Conservation (phyloP, 2,797 vertebrate genomes). For the Onychomys torridus region DNA sequence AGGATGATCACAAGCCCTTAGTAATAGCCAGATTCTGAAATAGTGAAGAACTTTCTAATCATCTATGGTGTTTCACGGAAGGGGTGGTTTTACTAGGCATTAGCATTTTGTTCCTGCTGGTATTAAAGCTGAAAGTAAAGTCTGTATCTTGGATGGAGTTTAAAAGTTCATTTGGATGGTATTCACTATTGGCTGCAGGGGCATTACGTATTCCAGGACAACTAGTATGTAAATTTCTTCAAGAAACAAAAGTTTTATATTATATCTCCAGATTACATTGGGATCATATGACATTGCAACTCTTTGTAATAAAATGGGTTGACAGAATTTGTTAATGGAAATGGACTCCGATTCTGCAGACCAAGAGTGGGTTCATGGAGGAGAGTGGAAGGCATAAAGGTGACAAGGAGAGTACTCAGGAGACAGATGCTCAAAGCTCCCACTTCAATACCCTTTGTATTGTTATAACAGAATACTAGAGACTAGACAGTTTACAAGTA, state of each 20-base stretch:
- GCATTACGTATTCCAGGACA: background rate
- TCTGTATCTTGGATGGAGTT: background rate
- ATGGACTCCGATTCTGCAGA: background rate
- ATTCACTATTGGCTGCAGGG: background rate
- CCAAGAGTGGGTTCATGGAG: too few species aligned
- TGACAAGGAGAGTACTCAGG: too few species aligned
- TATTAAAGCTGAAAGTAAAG: background rate
- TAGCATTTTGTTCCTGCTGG: background rate
- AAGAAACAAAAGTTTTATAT: conserved; percentile 38
- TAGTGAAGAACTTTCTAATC: background rate
- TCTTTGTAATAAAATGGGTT: background rate
- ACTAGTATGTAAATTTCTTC: background rate
- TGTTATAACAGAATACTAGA: background rate
- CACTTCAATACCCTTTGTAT: background rate
- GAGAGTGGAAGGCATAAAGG: background rate
- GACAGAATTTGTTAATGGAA: background rate
- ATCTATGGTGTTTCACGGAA: background rate
- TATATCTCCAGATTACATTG: background rate
- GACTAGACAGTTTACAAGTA: background rate
- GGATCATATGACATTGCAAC: background rate
- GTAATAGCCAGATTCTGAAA: background rate
- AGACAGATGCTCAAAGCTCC: background rate
- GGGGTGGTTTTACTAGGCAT: background rate
- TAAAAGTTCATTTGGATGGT: background rate
- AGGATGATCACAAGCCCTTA: background rate